Conservation (phyloP, 2,113 vertebrate genomes). For the Erpornis zantholeuca region DNA sequence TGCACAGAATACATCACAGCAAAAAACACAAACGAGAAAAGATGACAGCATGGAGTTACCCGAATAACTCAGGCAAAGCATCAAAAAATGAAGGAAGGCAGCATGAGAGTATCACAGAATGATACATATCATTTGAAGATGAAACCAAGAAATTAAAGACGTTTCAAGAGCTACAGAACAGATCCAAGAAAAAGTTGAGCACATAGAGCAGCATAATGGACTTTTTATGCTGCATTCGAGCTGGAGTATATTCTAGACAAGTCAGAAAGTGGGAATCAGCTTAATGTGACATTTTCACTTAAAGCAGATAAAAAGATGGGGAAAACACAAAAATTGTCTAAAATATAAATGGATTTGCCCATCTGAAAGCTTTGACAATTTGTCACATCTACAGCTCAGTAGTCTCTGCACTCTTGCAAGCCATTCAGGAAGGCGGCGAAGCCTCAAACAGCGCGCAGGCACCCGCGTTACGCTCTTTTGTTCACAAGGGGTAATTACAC, state of each 20-base stretch:
- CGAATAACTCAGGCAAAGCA: neutral
- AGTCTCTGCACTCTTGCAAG: neutral
- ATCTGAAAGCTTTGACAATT: neutral
- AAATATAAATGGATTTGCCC: neutral
- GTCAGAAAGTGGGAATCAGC: neutral
- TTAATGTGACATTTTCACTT: neutral
- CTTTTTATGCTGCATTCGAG: neutral
- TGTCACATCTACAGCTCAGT: neutral
- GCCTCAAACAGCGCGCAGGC: neutral
- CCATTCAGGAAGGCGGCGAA: neutral
- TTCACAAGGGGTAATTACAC: constrained; percentile 17
- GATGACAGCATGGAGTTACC: neutral
- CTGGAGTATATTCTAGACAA: neutral
- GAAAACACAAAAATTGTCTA: neutral
- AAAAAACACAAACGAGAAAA: neutral
- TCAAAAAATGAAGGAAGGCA: neutral
- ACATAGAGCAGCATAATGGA: neutral
- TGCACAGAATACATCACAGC: neutral
- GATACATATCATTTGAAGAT: neutral
- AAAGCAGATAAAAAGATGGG: neutral
- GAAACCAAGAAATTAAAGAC: neutral
- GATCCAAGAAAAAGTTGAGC: neutral
- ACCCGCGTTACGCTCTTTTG: neutral
- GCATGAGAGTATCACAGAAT: neutral
- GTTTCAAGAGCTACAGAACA: neutral